phyloP scores from a whole-genome alignment of 2,797 vertebrate species.

The Gymnoscopelus braueri region DNA sequence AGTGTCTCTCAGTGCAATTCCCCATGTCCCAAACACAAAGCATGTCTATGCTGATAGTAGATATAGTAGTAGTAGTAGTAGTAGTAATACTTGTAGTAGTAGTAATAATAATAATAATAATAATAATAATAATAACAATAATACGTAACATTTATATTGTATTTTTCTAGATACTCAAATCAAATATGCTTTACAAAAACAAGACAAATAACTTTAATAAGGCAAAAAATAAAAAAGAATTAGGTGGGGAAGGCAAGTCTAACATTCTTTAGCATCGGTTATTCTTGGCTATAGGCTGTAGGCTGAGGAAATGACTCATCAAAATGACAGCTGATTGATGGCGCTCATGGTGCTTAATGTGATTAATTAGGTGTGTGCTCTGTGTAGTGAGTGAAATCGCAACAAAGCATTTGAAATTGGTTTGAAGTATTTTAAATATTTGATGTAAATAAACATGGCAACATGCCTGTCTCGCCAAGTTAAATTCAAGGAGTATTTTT shows the following conservation, averaged over 20 bases:
- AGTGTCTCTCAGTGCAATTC: background rate
- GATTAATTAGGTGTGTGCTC: constrained; percentile 50
- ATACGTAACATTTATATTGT: too few species aligned
- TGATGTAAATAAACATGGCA: background rate
- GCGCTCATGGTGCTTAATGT: constrained; percentile 26
- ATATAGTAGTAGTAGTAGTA: too few species aligned
- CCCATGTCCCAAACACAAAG: background rate
- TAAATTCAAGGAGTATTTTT: background rate
- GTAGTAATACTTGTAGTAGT: too few species aligned
- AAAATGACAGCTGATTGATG: constrained; percentile 49
- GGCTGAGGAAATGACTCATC: constrained; percentile 57
- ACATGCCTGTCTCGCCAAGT: background rate
- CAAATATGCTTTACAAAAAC: too few species aligned
- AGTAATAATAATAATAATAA: too few species aligned
- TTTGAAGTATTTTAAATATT: background rate
- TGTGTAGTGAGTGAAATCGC: constrained; percentile 42
- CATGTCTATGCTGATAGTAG: too few species aligned
- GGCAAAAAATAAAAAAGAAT: too few species aligned
- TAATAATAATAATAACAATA: too few species aligned
- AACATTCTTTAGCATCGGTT: constrained; percentile 43
- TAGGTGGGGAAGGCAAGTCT: too few species aligned
- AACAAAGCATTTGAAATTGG: constrained; percentile 47
- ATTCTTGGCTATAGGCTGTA: constrained; percentile 45
- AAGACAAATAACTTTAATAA: too few species aligned
- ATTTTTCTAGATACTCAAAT: too few species aligned